phyloP scores from a whole-genome alignment of 2,113 vertebrate species.

The Clarias macrocephalus region DNA sequence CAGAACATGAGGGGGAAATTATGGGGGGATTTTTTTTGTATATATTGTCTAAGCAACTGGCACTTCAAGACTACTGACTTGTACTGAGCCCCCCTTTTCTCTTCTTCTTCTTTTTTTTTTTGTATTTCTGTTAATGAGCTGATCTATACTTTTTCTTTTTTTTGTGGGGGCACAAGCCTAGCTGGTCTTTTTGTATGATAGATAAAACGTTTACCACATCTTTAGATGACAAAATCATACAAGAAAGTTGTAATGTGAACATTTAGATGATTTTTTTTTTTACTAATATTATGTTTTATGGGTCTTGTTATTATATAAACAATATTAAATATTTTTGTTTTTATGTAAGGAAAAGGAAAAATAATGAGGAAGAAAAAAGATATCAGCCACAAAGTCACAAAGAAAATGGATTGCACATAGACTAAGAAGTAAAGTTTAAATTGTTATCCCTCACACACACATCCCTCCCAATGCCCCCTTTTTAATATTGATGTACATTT shows the following conservation, averaged over 20 bases:
- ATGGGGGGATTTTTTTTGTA: slow-evolving; percentile 86
- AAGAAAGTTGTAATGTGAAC: slow-evolving; percentile 86
- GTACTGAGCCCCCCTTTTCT: slow-evolving; percentile 69
- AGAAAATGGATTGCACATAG: slow-evolving; percentile 97
- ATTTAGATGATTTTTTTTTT: slow-evolving; percentile 84
- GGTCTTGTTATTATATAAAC: slow-evolving; percentile 64
- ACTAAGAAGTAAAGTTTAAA: slow-evolving; percentile 95
- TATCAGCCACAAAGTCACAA: slow-evolving; percentile 88
- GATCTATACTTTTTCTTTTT: slow-evolving; percentile 66
- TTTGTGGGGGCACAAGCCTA: slow-evolving; percentile 77
- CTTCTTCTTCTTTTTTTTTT: slow-evolving; percentile 73
- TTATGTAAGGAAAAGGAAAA: slow-evolving; percentile 61
- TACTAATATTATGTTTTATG: slow-evolving; percentile 81
- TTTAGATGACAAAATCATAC: slow-evolving; percentile 71
- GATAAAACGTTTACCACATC: slow-evolving; percentile 86
- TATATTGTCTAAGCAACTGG: slow-evolving; percentile 88
- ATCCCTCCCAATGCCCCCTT: slow-evolving; percentile 69
- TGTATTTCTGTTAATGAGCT: slow-evolving; percentile 83
- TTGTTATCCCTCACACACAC: slow-evolving; percentile 80
- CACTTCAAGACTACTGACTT: slow-evolving; percentile 93
- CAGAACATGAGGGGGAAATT: slow-evolving; percentile 41
- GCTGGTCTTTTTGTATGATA: slow-evolving; percentile 88
- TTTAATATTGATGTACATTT: slow-evolving; percentile 99
- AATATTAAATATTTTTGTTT: slow-evolving; percentile 71
- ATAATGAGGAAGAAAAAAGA: slow-evolving; percentile 66